Percentiles rank a stretch among this genome's conserved stretches.
Evolutionary conservation across 2,797 vertebrate species (phyloP).

Genomic region (Platalea minor): DNA sequence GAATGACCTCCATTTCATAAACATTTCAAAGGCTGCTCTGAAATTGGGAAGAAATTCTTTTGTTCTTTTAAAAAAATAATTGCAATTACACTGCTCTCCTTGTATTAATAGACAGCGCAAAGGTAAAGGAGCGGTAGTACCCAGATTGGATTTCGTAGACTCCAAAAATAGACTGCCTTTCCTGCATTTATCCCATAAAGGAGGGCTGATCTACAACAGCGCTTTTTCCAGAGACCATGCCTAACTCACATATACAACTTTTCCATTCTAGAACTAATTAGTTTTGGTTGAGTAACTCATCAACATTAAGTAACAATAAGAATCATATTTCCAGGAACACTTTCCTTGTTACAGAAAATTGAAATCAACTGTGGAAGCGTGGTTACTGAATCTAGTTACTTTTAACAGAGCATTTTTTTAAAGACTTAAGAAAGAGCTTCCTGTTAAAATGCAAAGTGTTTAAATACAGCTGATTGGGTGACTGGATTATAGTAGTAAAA

Average conservation of each 20-base stretch:
- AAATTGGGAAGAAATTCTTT: not conserved
- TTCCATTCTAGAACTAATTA: slow-evolving; percentile 49
- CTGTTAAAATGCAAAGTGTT: not conserved
- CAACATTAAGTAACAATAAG: slow-evolving; percentile 48
- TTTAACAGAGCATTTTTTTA: not conserved
- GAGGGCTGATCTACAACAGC: not conserved
- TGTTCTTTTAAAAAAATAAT: not conserved
- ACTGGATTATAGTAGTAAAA: not conserved
- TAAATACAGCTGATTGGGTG: not conserved
- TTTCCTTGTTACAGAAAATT: slow-evolving; percentile 48
- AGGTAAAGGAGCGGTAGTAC: not conserved
- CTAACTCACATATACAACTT: not conserved
- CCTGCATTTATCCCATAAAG: not conserved
- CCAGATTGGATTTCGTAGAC: not conserved
- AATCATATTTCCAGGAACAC: slow-evolving; percentile 54
- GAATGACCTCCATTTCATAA: not conserved
- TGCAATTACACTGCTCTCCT: not conserved
- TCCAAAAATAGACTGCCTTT: not conserved
- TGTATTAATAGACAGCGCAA: not conserved
- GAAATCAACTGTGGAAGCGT: slow-evolving; percentile 36
- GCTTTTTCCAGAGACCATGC: not conserved
- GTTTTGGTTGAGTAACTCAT: slow-evolving; percentile 55
- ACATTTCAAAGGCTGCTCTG: not conserved
- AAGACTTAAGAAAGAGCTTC: not conserved
- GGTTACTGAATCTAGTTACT: slow-evolving; percentile 19